A percentile compares a stretch with the other conserved stretches of the same genome.
Evolutionary conservation across 2,797 vertebrate genomes (phyloP).

Genomic region (Danionella dracula): DNA sequence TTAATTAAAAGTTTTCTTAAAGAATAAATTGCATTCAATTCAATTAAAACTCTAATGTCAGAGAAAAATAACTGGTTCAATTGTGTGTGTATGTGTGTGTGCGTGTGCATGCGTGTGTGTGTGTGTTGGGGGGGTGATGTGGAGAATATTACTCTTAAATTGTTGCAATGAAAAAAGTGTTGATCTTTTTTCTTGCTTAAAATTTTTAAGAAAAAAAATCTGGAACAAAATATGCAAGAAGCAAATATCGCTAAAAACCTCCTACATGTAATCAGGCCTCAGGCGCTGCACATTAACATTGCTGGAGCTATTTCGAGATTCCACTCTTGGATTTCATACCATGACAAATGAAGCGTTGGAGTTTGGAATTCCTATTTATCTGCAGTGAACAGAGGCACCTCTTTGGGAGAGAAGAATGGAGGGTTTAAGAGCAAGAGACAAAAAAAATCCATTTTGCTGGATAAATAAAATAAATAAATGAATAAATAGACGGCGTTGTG

Average conservation of each 20-base stretch:
- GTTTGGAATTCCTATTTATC: slow-evolving; percentile 82
- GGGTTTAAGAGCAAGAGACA: slow-evolving; percentile 67
- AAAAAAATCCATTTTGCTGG: slow-evolving; percentile 69
- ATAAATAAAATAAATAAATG: slow-evolving; percentile 68
- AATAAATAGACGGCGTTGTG: slow-evolving; percentile 65
- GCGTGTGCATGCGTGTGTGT: too few species aligned
- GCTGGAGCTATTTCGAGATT: slow-evolving; percentile 78
- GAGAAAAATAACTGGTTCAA: slow-evolving; percentile 76
- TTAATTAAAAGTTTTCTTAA: slow-evolving; percentile 85
- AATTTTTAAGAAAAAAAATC: slow-evolving; percentile 42
- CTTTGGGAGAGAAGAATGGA: slow-evolving; percentile 76
- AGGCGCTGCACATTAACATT: slow-evolving; percentile 73
- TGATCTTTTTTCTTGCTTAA: slow-evolving; percentile 53
- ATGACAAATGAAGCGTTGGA: slow-evolving; percentile 81
- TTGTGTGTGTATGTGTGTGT: too few species aligned
- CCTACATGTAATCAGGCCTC: slow-evolving; percentile 76
- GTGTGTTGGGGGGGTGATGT: too few species aligned
- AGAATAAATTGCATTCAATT: slow-evolving; percentile 83
- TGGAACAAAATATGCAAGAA: slow-evolving; percentile 76
- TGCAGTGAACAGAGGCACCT: slow-evolving; percentile 71
- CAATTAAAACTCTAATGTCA: slow-evolving; percentile 82
- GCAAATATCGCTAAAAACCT: slow-evolving; percentile 80
- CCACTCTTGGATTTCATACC: slow-evolving; percentile 79
- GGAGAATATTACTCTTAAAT: slow-evolving; percentile 54
- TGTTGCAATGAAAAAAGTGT: slow-evolving; percentile 65